These are phyloP conservation scores for Ephydatia muelleri DNA, from an alignment of 37 sponge, comb jelly and placozoan genomes.

Conservation along the genomic window DNA sequence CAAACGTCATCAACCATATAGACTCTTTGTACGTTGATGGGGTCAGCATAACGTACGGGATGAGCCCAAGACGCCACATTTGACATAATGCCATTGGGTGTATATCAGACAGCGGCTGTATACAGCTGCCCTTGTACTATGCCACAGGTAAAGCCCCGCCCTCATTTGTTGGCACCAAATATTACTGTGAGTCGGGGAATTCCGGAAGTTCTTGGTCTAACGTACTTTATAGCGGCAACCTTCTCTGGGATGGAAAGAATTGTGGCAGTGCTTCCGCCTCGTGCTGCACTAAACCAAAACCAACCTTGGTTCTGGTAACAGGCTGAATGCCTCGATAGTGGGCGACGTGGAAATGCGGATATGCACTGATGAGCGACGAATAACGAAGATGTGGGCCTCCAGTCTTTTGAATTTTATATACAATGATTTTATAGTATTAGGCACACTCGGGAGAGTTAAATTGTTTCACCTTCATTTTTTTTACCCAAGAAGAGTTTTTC, in stretches of 20 bases:
- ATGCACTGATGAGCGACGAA: not conserved
- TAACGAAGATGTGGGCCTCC: not conserved
- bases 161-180: constrained; percentile 22
- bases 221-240: constrained; percentile 3
- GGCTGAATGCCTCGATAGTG: not conserved
- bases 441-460: no score
- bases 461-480: no score
- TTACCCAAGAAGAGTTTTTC: no score
- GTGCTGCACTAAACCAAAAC: not conserved
- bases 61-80: constrained; percentile 8
- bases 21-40: constrained; percentile 19
- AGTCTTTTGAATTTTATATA: not conserved
- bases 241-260: constrained; percentile 30
- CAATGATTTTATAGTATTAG: no score
- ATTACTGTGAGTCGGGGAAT: constrained; percentile 28
- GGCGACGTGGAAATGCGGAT: not conserved
- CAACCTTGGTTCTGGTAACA: not conserved
- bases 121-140: not conserved
- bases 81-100: constrained; percentile 25
- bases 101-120: not conserved
- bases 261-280: not conserved
- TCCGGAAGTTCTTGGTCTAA: not conserved
- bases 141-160: not conserved
- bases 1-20: not conserved
- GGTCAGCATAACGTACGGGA: constrained; percentile 22